A percentile compares a stretch with the other conserved stretches of the same genome.
These are phyloP conservation scores for Xiphophorus hellerii DNA, from an alignment of 2,113 vertebrate genomes.

Conservation along the genomic window DNA sequence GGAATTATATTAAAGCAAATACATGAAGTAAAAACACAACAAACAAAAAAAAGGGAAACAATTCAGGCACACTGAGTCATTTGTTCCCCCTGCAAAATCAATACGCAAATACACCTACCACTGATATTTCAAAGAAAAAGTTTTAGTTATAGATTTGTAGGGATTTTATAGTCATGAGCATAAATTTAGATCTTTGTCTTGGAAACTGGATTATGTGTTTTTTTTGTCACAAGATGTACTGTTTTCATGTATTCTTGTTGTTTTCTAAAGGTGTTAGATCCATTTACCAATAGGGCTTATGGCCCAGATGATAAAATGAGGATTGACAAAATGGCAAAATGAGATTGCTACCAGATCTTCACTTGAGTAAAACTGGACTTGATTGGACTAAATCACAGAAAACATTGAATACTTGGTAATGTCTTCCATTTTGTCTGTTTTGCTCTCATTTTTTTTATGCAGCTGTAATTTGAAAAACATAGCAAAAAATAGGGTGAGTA, in stretches of 20 bases:
- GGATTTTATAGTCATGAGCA: neutral
- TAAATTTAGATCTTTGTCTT: neutral
- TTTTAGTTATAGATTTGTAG: slow-evolving; percentile 23
- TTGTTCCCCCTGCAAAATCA: slow-evolving; percentile 24
- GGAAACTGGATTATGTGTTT: neutral
- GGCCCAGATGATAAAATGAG: too few species aligned
- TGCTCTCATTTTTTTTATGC: neutral
- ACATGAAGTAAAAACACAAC: slow-evolving; percentile 6
- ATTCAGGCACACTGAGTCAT: slow-evolving; percentile 26
- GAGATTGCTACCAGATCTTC: neutral
- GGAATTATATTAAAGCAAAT: slow-evolving; percentile 41
- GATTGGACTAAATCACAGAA: slow-evolving; percentile 6
- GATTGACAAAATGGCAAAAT: neutral
- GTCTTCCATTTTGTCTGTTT: slow-evolving; percentile 6
- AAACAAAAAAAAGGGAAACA: slow-evolving; percentile 7
- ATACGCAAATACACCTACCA: slow-evolving; percentile 46
- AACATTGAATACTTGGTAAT: neutral
- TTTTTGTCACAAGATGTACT: neutral
- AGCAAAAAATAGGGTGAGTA: slow-evolving; percentile 5
- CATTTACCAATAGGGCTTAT: neutral
- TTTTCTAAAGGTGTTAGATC: neutral
- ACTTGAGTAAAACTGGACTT: slow-evolving; percentile 4
- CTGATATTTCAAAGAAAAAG: slow-evolving; percentile 43
- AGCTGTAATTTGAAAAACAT: slow-evolving; percentile 3
- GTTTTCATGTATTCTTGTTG: neutral